Evolutionary conservation across 2,888 invertebrate genomes (phyloP), one percentile per base, ranked within the genome.

Genomic region (Peribatodes rhomboidaria): DNA sequence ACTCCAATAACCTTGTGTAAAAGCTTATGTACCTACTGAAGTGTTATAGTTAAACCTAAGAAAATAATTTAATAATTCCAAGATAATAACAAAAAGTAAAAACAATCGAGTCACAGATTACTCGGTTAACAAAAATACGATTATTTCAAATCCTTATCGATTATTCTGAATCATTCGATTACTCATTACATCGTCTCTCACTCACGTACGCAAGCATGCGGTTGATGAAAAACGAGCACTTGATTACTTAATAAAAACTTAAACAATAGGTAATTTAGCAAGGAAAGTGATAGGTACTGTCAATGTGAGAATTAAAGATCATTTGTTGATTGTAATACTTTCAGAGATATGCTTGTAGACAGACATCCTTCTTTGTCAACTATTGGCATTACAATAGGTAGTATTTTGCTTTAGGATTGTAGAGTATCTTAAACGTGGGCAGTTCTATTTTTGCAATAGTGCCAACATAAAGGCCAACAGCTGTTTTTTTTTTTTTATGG

Each of bases 151-250:
- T 53, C 55, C 49, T 49, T 49, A 49, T 49, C 49, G 33, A 49
- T 16, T 54, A 58, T 55, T 57, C 62, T 72, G 70, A 70, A 63
- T 72, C 67, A 71, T 47, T 57, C 27, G 52, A 59, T 66, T 68
- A 62, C 47, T 63, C 65, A 67, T 47, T 18, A 39, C 11, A 53
- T 33, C 42, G 22, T 31, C 16, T 61, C 44, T 55, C 54, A 27
- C 61, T 67, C 68, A 68, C 68, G 65, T 67, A 68, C 63, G 65
- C 70, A 65, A 53, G 55, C 53, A 63, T 39, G 63, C 63, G 63
- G 42, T 39, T 35, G 55, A 56, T 52, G 42, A 57, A 62, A 56
- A n/a, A 37, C 39, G 9, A 49, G 16, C 10, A 20, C 4, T 50
- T 18, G 11, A 50, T 50, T 50, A 31, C 55, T 33, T 33, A 55